Conservation (phyloP, 2,113 vertebrate genomes). For the Penelope pileata region DNA sequence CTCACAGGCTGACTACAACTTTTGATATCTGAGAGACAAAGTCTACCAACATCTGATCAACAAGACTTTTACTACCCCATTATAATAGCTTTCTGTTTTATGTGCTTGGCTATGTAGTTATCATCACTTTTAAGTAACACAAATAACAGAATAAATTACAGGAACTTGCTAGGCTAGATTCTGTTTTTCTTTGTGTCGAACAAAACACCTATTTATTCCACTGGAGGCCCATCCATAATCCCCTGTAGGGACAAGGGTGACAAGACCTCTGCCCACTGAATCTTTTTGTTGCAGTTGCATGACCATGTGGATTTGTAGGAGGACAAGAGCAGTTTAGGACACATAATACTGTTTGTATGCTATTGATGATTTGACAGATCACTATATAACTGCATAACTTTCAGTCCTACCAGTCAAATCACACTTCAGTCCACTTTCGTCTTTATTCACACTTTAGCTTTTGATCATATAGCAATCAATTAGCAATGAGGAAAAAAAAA, state of each 20-base stretch:
- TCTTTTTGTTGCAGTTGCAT: neutral
- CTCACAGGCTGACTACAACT: neutral
- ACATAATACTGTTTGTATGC: neutral
- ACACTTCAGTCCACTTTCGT: neutral
- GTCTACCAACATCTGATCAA: neutral
- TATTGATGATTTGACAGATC: neutral
- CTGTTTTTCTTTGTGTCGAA: neutral
- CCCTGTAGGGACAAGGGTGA: fast-evolving
- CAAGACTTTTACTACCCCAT: neutral
- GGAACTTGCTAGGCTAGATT: neutral
- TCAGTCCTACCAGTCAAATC: neutral
- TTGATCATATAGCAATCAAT: neutral
- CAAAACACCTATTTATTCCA: neutral
- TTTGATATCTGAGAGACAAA: neutral
- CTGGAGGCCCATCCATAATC: neutral
- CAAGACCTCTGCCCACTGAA: neutral
- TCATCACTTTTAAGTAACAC: neutral
- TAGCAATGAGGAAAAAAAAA: neutral
- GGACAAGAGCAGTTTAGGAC: neutral
- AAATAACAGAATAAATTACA: neutral
- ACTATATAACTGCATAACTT: neutral
- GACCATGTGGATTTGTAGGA: neutral
- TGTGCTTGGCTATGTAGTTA: neutral
- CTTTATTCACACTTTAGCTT: neutral
- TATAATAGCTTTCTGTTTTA: neutral